Evolutionary conservation across 1,140 invertebrate genomes (phyloP).

Genomic region (Ceratitis capitata): DNA sequence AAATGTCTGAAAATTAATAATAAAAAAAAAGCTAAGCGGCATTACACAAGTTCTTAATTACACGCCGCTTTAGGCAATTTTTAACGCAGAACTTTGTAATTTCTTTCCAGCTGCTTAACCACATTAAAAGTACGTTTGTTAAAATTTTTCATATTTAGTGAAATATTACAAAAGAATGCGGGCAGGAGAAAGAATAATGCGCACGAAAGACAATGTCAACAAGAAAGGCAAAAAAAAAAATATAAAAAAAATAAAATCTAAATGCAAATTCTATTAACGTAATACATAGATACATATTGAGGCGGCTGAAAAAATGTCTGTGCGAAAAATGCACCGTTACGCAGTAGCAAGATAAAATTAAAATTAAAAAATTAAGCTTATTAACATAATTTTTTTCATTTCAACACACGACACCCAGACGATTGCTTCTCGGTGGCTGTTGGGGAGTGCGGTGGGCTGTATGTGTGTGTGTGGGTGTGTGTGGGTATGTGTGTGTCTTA

Average conservation of each 20-base stretch:
- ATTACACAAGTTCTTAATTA: not conserved
- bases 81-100: not conserved
- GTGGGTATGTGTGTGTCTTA: not conserved
- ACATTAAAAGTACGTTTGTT: not conserved
- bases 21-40: not conserved
- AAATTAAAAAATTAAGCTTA: conserved; percentile 15
- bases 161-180: too few relatives aligned
- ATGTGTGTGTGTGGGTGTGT: not conserved
- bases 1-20: too few relatives aligned
- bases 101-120: not conserved
- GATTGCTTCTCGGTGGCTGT: too few relatives aligned
- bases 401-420: not conserved
- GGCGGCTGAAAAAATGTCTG: not conserved
- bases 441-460: too few relatives aligned
- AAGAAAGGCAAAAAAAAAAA: too few relatives aligned
- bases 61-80: not conserved
- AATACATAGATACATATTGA: too few relatives aligned
- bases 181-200: too few relatives aligned
- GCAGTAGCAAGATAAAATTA: not conserved
- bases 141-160: too few relatives aligned
- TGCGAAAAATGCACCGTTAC: not conserved
- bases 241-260: not conserved
- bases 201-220: too few relatives aligned
- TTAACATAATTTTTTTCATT: conserved; percentile 7
- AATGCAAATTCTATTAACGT: not conserved